These are phyloP conservation scores for Pseudolaguvia tuberculata DNA, from an alignment of 2,113 vertebrate genomes.

Conservation along the genomic window DNA sequence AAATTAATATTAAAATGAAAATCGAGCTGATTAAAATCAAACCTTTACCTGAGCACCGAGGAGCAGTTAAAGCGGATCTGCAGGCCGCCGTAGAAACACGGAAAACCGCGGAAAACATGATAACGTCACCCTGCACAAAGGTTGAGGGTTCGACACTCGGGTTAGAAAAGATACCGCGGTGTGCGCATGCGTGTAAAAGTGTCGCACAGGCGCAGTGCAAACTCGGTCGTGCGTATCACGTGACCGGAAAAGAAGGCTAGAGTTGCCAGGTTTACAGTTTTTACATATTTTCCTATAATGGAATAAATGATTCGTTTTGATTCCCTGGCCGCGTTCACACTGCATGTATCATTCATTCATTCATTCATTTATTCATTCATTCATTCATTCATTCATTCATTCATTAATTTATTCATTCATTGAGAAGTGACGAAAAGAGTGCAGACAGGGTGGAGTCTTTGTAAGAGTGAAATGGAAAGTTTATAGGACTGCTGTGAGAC, in stretches of 20 bases:
- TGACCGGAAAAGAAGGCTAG: too few species aligned
- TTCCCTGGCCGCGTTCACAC: too few species aligned
- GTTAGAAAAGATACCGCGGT: neutral
- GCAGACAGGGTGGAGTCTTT: too few species aligned
- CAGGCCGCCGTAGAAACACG: constrained; percentile 51
- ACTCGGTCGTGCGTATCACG: neutral
- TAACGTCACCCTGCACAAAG: constrained; percentile 15
- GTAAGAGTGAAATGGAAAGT: too few species aligned
- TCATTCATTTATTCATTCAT: too few species aligned
- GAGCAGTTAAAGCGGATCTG: constrained; percentile 57
- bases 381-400: too few species aligned
- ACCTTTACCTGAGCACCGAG: constrained; percentile 57
- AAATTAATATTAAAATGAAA: neutral
- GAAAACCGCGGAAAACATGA: constrained; percentile 71
- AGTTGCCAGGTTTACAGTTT: neutral
- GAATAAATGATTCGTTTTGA: too few species aligned
- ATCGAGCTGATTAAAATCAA: neutral
- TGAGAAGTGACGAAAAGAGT: too few species aligned
- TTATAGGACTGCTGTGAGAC: too few species aligned
- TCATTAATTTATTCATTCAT: too few species aligned
- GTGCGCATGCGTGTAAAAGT: constrained; percentile 17
- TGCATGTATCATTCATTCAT: too few species aligned
- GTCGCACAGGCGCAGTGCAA: neutral
- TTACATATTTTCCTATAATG: too few species aligned
- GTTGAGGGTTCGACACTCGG: constrained; percentile 36